Evolutionary conservation across 2,113 vertebrate genomes (phyloP), one percentile per base, ranked within the genome.

Genomic region (Engraulis encrasicolus): DNA sequence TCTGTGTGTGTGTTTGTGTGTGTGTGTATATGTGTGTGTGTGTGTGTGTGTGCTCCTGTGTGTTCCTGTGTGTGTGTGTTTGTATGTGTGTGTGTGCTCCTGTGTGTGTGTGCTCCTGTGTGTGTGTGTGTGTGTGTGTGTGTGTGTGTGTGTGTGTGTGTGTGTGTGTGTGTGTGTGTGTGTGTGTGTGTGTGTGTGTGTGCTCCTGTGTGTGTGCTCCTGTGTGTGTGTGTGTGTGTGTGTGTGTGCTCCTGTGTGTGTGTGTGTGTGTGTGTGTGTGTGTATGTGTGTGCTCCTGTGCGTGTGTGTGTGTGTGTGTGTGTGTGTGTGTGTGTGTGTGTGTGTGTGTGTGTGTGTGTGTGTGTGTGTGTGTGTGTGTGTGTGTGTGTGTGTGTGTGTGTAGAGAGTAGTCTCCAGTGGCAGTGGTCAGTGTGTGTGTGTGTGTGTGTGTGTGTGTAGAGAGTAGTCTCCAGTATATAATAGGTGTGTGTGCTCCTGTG

Each of bases 371-470:
- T 50, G 50, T 61, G 12, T 50, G 78, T 84, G 36, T 81, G 82
- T 90, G 58, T 88, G 45, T 58, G 50, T 49, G 36, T 71, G 27
- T 85, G 48, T 23, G 23, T n/a, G n/a, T n/a, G n/a, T n/a, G n/a
- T n/a, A n/a, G n/a, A n/a, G n/a, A n/a, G n/a, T n/a, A n/a, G n/a
- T n/a, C n/a, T n/a, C n/a, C n/a, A n/a, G n/a, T n/a, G n/a, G n/a
- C n/a, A n/a, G n/a, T n/a, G n/a, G n/a, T 4, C 2, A 6, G 15
- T 80, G 34, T 54, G 18, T 82, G 31, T 54, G 78, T 74, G 6
- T 61, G 6, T 85, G 38, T 81, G 19, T 83, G 79, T 78, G n/a
- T 78, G 81, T 50, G 50, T 61, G 48, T 81, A 23, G n/a, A n/a
- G n/a, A n/a, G n/a, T n/a, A n/a, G n/a, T n/a, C n/a, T n/a, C n/a